phyloP scores from a whole-genome alignment of 2,113 vertebrate species.

The Nannobrachium achirus region DNA sequence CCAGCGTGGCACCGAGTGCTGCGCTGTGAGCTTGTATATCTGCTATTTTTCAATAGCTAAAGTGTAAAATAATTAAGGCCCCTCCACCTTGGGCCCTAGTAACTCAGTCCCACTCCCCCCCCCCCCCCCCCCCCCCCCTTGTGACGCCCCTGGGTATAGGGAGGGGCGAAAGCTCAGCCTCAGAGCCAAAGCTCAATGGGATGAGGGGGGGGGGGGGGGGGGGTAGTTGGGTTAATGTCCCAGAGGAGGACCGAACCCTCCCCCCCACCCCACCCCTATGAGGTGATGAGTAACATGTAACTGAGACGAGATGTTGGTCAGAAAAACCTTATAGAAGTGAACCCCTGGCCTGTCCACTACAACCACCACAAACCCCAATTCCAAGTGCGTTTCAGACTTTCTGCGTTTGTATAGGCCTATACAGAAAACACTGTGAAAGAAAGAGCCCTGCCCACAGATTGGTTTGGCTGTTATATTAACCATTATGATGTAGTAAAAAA shows the following conservation, averaged over 20 bases:
- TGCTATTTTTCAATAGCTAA: too few relatives aligned
- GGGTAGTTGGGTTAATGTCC: background rate
- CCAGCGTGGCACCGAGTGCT: too few relatives aligned
- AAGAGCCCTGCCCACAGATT: accelerated
- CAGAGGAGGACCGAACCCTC: constrained; percentile 28
- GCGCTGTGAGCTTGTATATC: too few relatives aligned
- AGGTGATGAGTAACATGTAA: constrained; percentile 41
- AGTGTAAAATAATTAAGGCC: too few relatives aligned
- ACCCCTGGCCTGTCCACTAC: background rate
- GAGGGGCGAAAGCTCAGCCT: constrained; percentile 23
- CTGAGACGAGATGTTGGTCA: constrained; percentile 10
- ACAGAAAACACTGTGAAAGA: too few relatives aligned
- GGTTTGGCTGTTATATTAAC: too few relatives aligned
- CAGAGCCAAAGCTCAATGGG: constrained; percentile 2
- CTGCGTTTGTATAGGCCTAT: too few relatives aligned
- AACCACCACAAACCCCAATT: background rate
- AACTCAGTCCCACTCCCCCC: too few relatives aligned
- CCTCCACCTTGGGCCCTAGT: too few relatives aligned
- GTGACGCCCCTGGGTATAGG: constrained; percentile 26
- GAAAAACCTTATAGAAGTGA: background rate
- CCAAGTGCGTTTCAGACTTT: background rate
- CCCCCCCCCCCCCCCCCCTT: too few relatives aligned
- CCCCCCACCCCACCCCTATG: constrained; percentile 41
- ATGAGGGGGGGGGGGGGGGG: background rate
- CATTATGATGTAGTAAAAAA: too few relatives aligned